Evolutionary conservation across 2,797 vertebrate genomes (phyloP).

Genomic region (Rhynchonycteris naso): DNA sequence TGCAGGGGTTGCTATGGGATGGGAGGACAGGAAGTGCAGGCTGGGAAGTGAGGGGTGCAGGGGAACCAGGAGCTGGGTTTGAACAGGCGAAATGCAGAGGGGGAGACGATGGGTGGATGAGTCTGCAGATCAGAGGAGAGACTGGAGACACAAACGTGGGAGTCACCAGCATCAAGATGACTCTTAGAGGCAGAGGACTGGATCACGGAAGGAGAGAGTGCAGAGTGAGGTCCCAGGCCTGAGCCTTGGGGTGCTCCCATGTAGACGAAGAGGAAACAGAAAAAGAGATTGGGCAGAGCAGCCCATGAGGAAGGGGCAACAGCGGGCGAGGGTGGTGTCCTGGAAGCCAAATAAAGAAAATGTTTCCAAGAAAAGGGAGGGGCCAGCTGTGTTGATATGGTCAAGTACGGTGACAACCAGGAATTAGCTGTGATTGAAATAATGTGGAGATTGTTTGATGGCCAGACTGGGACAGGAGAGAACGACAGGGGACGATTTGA

Average conservation of each 20-base stretch:
- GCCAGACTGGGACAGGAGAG: neutral
- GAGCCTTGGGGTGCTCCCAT: neutral
- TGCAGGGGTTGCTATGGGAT: neutral
- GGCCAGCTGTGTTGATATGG: neutral
- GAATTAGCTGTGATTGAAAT: neutral
- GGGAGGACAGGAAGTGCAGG: neutral
- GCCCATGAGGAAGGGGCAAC: neutral
- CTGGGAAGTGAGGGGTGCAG: rapidly evolving
- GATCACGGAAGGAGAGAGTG: neutral
- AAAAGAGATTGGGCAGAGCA: neutral
- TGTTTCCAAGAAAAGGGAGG: neutral
- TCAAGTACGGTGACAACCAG: no score
- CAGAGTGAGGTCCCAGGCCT: neutral
- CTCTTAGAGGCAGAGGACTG: neutral
- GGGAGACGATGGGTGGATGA: neutral
- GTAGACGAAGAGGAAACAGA: neutral
- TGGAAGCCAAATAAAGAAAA: neutral
- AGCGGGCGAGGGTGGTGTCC: neutral
- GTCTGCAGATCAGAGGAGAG: neutral
- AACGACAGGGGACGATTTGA: neutral
- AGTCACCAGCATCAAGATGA: neutral
- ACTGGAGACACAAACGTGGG: neutral
- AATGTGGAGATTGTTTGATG: rapidly evolving
- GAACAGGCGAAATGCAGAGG: neutral
- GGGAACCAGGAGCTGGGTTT: neutral